Evolutionary conservation across 2,888 invertebrate genomes (phyloP), one percentile per base, ranked within the genome.

Genomic region (Lochmaea crataegi): DNA sequence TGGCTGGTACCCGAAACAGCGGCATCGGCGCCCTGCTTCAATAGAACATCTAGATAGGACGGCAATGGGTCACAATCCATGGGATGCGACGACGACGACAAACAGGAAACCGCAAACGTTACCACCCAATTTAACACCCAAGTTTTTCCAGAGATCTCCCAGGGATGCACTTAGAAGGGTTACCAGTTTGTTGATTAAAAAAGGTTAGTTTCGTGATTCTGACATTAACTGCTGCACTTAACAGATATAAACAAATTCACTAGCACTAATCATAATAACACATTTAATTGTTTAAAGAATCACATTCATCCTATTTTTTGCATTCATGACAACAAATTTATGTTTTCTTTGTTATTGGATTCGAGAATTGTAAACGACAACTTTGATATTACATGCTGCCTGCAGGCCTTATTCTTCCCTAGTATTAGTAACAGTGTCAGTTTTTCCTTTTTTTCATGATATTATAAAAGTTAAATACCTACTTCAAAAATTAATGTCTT

Each of bases 111-210:
- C 95, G 6, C 89, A 94, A 78, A 95, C 95, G n/a, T 89, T 95
- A 83, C 95, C 95, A 69, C 95, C 95, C 74, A 95, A 95, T 89
- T 89, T 95, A 84, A 94, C 95, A 78, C 95, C 95, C 82, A 95
- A 95, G 88, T 95, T 95, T 90, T 94, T 95, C 89, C 94, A 95
- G 86, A 93, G 94, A 87, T 95, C 95, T 79, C 94, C 95, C 64
- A 90, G 95, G 83, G 95, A 95, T 87, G 95, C 95, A 75, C 89
- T 95, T 80, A 90, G 95, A 84, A 92, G 95, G 87, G 95, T 95
- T 84, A 95, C 95, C 86, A 95, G 95, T 90, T 91, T 95, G 87
- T 91, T 95, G 86, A 95, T 95, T 87, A 82, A 84, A 77, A 86
- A 86, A 85, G 86, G 86, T 85, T 88, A 90, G 90, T 75, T 65